Conservation (phyloP, 2,113 vertebrate genomes). For the Callionymus lyra region DNA sequence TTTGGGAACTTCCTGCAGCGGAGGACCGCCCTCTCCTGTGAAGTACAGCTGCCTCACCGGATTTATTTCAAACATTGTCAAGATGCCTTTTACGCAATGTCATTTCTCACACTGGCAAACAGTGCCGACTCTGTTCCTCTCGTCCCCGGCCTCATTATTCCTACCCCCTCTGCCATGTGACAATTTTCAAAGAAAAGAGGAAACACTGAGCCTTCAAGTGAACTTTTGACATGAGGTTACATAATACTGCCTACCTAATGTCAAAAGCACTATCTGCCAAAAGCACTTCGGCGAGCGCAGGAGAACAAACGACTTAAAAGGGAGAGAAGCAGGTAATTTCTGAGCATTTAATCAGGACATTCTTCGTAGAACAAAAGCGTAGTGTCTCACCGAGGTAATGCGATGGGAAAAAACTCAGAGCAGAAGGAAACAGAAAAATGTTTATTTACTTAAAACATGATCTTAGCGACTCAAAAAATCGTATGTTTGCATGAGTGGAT, state of each 20-base stretch:
- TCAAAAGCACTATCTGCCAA: too few relatives aligned
- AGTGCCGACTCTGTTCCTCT: slow-evolving; percentile 25
- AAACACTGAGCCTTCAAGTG: slow-evolving; percentile 5
- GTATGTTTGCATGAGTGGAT: too few relatives aligned
- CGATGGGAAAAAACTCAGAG: slow-evolving; percentile 18
- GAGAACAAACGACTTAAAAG: slow-evolving; percentile 11
- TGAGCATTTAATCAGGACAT: slow-evolving; percentile 8
- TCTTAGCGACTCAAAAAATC: too few relatives aligned
- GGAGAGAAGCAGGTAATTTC: slow-evolving; percentile 15
- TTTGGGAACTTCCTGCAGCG: slow-evolving; percentile 9
- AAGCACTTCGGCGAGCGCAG: neutral
- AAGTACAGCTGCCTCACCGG: slow-evolving; percentile 28
- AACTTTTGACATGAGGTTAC: slow-evolving; percentile 34
- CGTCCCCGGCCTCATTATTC: slow-evolving; percentile 17
- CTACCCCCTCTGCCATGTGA: slow-evolving; percentile 32
- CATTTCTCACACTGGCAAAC: slow-evolving; percentile 29
- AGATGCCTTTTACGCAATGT: slow-evolving; percentile 39
- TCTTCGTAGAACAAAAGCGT: slow-evolving; percentile 31
- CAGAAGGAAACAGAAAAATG: too few relatives aligned
- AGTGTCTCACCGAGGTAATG: slow-evolving; percentile 28
- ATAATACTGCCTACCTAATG: slow-evolving; percentile 7
- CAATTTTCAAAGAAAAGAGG: slow-evolving; percentile 17
- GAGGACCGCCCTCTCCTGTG: slow-evolving; percentile 15
- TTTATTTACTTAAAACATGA: too few relatives aligned
- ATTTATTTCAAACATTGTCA: slow-evolving; percentile 44